Conservation (phyloP, 2,888 invertebrate genomes). For the Aphodius granarius region DNA sequence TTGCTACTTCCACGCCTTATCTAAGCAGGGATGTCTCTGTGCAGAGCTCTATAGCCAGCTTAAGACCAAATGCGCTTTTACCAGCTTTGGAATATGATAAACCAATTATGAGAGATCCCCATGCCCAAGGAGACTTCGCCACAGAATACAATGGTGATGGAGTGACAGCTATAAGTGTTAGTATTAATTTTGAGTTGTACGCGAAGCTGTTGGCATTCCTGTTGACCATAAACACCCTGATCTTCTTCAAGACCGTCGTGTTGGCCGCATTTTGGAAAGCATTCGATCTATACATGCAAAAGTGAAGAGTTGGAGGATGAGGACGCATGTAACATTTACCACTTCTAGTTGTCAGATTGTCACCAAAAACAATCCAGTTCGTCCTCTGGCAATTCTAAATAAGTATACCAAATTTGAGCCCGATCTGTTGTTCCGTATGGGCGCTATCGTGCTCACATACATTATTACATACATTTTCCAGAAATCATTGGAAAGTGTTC, state of each 20-base stretch:
- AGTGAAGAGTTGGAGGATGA: too few species aligned
- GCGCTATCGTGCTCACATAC: too few species aligned
- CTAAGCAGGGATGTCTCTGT: slow-evolving; percentile 15
- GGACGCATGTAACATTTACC: too few species aligned
- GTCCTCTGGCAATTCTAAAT: too few species aligned
- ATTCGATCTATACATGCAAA: not conserved
- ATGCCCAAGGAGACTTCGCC: slow-evolving; percentile 26
- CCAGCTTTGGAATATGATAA: not conserved
- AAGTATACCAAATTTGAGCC: too few species aligned
- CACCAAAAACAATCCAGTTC: too few species aligned
- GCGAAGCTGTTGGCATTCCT: slow-evolving; percentile 26
- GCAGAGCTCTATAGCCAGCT: not conserved
- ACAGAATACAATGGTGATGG: not conserved
- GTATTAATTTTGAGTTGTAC: slow-evolving; percentile 24
- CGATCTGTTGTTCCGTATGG: too few species aligned
- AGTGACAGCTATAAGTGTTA: slow-evolving; percentile 14
- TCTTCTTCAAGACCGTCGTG: slow-evolving; percentile 25
- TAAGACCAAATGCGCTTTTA: not conserved
- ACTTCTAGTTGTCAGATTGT: too few species aligned
- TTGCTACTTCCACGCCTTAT: not conserved
- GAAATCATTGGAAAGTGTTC: too few species aligned
- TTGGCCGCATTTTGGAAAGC: slow-evolving; percentile 4
- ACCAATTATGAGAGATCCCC: slow-evolving; percentile 15
- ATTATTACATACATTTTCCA: too few species aligned
- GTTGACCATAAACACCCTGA: slow-evolving; percentile 27